Base-by-base conservation (phyloP, 2,888 invertebrate species). In the Archips crataeganus region DNA sequence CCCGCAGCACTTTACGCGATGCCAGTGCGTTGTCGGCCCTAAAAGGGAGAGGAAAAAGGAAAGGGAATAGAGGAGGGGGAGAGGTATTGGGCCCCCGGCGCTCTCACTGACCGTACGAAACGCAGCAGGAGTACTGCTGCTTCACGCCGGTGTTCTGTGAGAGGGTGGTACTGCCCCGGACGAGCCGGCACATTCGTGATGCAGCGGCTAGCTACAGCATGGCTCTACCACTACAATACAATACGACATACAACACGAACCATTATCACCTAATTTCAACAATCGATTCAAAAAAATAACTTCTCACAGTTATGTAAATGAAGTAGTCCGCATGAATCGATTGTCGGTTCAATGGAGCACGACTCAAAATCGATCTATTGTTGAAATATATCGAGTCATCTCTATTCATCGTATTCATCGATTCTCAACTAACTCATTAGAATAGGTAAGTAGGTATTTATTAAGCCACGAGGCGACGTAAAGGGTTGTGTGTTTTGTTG, bases 381-480 rank as follows among this genome's bases (percentile, higher is more conserved):
- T 75, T 71, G 68, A 71, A 64, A 68, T 59, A 23, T 65, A 75
- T 72, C 75, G 72, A 72, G 64, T 75, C 72, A 72, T 72, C 64
- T 57, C 67, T 70, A 68, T 72, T 65, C 70, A 67, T 71, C 45
- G 64, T 70, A 68, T 72, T 65, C 70, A 67, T 71, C 66, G 74
- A 65, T 69, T 65, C 70, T 66, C 61, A 45, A 39, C 8, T 32
- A 51, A 49, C 9, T 32, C 23, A 63, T 42, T 39, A 47, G 47
- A 45, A 63, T 63, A 62, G 64, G 42, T 74, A 74, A 64, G 39
- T 67, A 51, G 51, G 54, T 62, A 34, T 34, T 65, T 39, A 23
- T 65, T 51, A 11, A 11, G 23, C 15, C 11, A 62, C n/a, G 32
- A 9, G 11, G 57, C 32, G 32, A 57, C 23, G 57, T 23, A 57